A percentile compares a stretch with the other conserved stretches of the same genome.
Evolutionary conservation across 2,113 vertebrate genomes (phyloP).

Genomic region (Physeter macrocephalus): DNA sequence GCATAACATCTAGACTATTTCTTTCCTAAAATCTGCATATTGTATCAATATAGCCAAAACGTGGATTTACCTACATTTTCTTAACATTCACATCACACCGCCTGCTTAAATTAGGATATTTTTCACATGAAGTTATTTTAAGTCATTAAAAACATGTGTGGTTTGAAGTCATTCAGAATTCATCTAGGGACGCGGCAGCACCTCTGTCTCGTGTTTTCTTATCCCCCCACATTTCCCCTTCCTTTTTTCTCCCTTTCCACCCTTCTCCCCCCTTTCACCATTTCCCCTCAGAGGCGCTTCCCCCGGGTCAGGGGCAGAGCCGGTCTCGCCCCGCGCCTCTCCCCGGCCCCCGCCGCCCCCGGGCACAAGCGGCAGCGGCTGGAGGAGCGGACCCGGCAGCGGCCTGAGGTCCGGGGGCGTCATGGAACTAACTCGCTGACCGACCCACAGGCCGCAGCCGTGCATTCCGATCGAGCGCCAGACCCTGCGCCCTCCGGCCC

Average conservation of each 20-base stretch:
- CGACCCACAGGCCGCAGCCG: not conserved
- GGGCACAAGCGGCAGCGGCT: constrained; percentile 39
- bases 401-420: constrained; percentile 45
- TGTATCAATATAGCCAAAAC: not conserved
- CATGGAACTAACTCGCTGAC: constrained; percentile 51
- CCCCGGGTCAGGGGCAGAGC: constrained; percentile 70
- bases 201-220: constrained; percentile 62
- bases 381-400: constrained; percentile 34
- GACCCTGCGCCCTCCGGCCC: not conserved
- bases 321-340: constrained; percentile 40
- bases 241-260: not conserved
- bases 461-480: constrained; percentile 53
- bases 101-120: not conserved
- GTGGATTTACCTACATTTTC: not conserved
- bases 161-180: not conserved
- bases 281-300: constrained; percentile 49
- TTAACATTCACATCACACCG: not conserved
- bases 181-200: constrained; percentile 47
- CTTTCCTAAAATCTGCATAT: not conserved
- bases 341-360: constrained; percentile 53
- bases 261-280: not conserved
- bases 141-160: not conserved
- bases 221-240: not conserved
- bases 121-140: not conserved
- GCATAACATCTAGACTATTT: not conserved